Evolutionary conservation across 2,113 vertebrate species (phyloP).

Genomic region (Illadopsis cleaveri): DNA sequence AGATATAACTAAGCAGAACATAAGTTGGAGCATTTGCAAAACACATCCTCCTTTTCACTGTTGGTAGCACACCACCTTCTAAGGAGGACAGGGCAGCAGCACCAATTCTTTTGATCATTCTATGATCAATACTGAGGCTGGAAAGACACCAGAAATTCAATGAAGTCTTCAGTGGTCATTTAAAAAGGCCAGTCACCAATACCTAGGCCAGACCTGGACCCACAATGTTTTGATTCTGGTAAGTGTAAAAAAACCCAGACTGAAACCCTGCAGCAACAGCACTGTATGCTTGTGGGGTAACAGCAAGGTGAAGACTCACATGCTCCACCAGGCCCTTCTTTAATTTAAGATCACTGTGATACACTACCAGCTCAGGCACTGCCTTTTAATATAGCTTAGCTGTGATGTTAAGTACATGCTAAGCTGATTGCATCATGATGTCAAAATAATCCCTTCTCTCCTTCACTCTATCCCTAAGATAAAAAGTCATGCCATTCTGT

Average conservation of each 20-base stretch:
- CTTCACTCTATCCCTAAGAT: neutral
- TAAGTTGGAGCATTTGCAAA: neutral
- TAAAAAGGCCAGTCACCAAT: neutral
- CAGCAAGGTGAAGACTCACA: neutral
- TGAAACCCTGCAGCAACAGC: neutral
- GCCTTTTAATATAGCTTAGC: constrained; percentile 19
- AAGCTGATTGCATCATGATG: neutral
- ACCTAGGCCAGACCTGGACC: neutral
- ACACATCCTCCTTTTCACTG: neutral
- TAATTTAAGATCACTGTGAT: neutral
- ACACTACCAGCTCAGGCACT: neutral
- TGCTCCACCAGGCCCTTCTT: neutral
- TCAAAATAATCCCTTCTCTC: constrained; percentile 9
- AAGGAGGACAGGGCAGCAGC: neutral
- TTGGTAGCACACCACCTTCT: neutral
- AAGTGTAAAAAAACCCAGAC: neutral
- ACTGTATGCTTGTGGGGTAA: neutral
- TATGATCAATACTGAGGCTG: neutral
- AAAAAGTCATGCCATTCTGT: neutral
- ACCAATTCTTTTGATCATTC: neutral
- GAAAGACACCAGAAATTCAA: neutral
- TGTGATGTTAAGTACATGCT: neutral
- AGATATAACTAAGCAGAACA: neutral
- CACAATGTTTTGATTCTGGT: neutral
- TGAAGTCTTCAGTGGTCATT: neutral